Evolutionary conservation across 2,113 vertebrate species (phyloP), one percentile per base, ranked within the genome.

Genomic region (Hymenochirus boettgeri): DNA sequence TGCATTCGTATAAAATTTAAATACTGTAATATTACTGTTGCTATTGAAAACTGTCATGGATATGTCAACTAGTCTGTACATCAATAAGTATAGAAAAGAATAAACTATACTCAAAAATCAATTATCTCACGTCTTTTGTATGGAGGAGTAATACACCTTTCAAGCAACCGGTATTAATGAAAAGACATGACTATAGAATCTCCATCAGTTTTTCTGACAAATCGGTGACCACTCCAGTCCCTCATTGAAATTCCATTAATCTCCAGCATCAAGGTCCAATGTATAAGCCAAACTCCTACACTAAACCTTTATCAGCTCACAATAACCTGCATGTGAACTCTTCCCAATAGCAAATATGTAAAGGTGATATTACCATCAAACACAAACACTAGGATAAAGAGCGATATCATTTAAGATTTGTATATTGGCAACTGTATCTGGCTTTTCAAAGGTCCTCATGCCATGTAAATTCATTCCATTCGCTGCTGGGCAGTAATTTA

Each of bases 191-290:
- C 82, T 85, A 90, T 89, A 88, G 85, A 86, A 89, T 86, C 83
- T 79, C 85, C 84, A 91, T 90, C 83, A 77, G 79, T 90, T 90
- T 87, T 86, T 85, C 86, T 88, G 87, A 89, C 86, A 89, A 86
- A 87, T 85, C 84, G 81, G 83, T 82, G 80, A 80, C 83, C 85
- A 84, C 84, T 88, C 80, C 73, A 82, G 79, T 76, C 81, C 75
- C 79, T 89, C 86, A 87, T 86, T 88, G 85, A 87, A 90, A 89
- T 89, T 87, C 86, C 83, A 89, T 90, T 90, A 88, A 91, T 91
- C 86, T 87, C 79, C 72, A 77, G 79, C 77, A 85, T 80, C 77
- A 81, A 78, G 81, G 84, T 86, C 81, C 88, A 85, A 82, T 81
- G 83, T 18, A 90, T 90, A 88, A 90, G 88, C 84, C 88, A 87